Evolutionary conservation across 1,140 invertebrate species (phyloP).

Genomic region (Achatina immaculata): DNA sequence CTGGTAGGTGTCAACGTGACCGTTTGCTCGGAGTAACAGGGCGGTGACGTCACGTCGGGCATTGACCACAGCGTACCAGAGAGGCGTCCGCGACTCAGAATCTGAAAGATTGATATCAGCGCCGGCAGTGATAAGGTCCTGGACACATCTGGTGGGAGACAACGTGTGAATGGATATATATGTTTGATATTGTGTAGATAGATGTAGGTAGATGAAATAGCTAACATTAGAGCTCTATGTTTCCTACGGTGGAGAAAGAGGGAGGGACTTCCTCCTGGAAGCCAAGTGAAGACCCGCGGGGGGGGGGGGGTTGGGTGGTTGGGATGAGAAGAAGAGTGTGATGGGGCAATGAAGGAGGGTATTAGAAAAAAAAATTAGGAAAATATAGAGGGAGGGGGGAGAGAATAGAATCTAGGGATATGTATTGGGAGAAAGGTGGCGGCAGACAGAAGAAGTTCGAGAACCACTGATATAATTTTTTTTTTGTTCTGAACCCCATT

Average conservation of each 20-base stretch:
- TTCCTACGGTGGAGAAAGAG: too few relatives aligned
- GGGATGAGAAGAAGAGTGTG: background rate
- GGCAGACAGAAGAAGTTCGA: too few relatives aligned
- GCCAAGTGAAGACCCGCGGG: too few relatives aligned
- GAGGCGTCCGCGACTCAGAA: conserved; percentile 46
- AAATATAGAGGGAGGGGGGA: background rate
- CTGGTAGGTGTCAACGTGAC: conserved; percentile 52
- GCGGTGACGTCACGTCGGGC: conserved; percentile 54
- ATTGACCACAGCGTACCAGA: conserved; percentile 62
- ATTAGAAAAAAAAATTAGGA: background rate
- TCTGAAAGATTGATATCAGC: conserved; percentile 59
- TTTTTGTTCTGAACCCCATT: too few relatives aligned
- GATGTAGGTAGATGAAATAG: too few relatives aligned
- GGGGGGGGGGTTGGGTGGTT: background rate
- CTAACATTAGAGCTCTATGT: too few relatives aligned
- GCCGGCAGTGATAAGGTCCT: conserved; percentile 52
- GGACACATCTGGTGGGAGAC: conserved; percentile 46
- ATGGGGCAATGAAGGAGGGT: too few relatives aligned
- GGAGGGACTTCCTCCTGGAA: too few relatives aligned
- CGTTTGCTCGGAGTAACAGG: conserved; percentile 56
- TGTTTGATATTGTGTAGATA: too few relatives aligned
- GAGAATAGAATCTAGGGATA: background rate
- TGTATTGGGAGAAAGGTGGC: background rate
- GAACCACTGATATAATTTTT: too few relatives aligned
- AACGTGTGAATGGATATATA: background rate